Conservation (phyloP, 2,797 vertebrate genomes). For the Hydrophis major region DNA sequence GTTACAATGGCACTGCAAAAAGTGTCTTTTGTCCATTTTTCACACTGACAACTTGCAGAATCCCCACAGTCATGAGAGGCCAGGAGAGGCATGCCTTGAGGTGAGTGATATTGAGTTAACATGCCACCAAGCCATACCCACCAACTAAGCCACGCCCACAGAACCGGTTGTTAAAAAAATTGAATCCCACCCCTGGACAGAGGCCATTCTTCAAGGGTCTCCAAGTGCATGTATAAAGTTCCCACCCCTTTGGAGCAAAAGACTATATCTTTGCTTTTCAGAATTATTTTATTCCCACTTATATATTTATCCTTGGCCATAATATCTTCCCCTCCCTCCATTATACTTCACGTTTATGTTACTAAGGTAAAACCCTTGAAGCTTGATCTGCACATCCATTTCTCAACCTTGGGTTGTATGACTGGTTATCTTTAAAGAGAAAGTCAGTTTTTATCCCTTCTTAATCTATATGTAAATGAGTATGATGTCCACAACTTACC, state of each 20-base stretch:
- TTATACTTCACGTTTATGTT: background rate
- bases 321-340: background rate
- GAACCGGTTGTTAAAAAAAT: too few species aligned
- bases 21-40: too few species aligned
- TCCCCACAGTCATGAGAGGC: too few species aligned
- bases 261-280: background rate
- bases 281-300: background rate
- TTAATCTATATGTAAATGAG: background rate
- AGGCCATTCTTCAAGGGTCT: background rate
- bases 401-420: background rate
- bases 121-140: too few species aligned
- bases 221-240: background rate
- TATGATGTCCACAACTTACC: slow-evolving; percentile 33
- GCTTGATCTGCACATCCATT: background rate
- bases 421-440: background rate
- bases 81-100: too few species aligned
- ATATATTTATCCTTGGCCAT: background rate
- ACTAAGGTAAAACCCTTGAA: background rate
- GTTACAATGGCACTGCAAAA: too few species aligned
- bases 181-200: background rate
- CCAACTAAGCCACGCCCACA: too few species aligned
- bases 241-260: background rate
- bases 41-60: too few species aligned
- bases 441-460: background rate
- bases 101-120: too few species aligned